Evolutionary conservation across 2,797 vertebrate species (phyloP), one percentile per base, ranked within the genome.

Genomic region (Protosalanx chinensis): DNA sequence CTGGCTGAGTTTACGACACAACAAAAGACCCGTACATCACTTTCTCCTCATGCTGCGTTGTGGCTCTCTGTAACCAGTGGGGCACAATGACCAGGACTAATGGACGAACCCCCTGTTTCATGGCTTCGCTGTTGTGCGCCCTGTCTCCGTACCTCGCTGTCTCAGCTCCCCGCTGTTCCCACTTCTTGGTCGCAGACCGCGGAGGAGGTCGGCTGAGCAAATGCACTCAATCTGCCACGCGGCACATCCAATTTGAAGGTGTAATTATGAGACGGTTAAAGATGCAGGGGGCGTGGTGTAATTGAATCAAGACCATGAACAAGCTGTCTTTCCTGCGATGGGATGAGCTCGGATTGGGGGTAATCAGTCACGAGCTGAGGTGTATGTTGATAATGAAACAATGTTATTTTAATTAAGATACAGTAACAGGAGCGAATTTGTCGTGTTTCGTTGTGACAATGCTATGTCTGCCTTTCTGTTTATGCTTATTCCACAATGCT

Each of bases 171-270:
- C n/a, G 70, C 53, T 46, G 56, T 13, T 4, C 16, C 1, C 51
- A 49, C 67, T 49, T 1, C 29, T 46, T 46, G 41, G 41, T 46
- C 12, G 8, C 41, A 46, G 20, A 20, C 37, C 0, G 64, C 18
- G 37, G 29, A 1, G 53, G 61, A 75, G 73, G 49, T 76, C 74
- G 79, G 46, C 68, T n/a, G 58, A 74, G 72, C 77, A 58, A 67
- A 66, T 15, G 61, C 35, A 67, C 68, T 66, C 66, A 71, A 75
- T 79, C 27, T 64, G 30, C 72, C 66, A 76, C 72, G 64, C 53
- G 71, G 30, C 1, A 18, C 33, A 71, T 72, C 37, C 61, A 64
- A 68, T 57, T 37, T 41, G 49, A 72, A 78, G 33, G 71, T 18
- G 51, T 70, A 75, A 74, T 76, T 64, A 76, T 56, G 51, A 56